Evolutionary conservation across 2,797 vertebrate species (phyloP).

Genomic region (Hipposideros larvatus): DNA sequence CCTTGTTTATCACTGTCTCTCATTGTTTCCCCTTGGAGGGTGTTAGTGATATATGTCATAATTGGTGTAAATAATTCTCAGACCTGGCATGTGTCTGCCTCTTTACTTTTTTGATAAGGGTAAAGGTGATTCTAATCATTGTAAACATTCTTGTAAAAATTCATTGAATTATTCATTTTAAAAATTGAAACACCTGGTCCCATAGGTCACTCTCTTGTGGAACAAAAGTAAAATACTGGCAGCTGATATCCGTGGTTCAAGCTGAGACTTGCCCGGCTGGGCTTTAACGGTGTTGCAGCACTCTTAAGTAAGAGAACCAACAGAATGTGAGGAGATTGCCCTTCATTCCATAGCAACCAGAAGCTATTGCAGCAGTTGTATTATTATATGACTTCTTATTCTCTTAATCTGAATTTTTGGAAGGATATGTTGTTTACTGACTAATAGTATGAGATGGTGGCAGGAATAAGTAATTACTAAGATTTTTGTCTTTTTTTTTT

Average conservation of each 20-base stretch:
- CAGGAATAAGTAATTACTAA: slow-evolving; percentile 53
- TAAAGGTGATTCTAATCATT: slow-evolving; percentile 38
- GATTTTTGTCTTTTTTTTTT: slow-evolving; percentile 19
- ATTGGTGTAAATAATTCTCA: slow-evolving; percentile 49
- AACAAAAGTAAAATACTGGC: slow-evolving; percentile 71
- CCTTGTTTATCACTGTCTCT: background rate
- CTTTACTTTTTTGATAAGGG: slow-evolving; percentile 53
- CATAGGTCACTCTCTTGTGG: slow-evolving; percentile 41
- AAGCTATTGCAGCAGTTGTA: background rate
- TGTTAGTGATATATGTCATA: background rate
- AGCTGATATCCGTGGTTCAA: slow-evolving; percentile 53
- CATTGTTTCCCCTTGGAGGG: slow-evolving; percentile 22
- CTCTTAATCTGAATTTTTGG: slow-evolving; percentile 67
- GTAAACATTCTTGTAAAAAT: slow-evolving; percentile 45
- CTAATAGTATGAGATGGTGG: slow-evolving; percentile 51
- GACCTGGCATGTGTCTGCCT: background rate
- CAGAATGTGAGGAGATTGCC: slow-evolving; percentile 52
- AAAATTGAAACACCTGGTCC: slow-evolving; percentile 62
- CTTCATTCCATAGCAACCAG: slow-evolving; percentile 62
- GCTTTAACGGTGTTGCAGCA: slow-evolving; percentile 68
- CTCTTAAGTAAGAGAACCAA: slow-evolving; percentile 51
- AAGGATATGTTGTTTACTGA: slow-evolving; percentile 33
- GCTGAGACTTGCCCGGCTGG: slow-evolving; percentile 72
- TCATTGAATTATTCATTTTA: slow-evolving; percentile 41
- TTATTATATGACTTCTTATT: slow-evolving; percentile 39